phyloP scores from a whole-genome alignment of 2,797 vertebrate species.

The Chloroceryle inda region DNA sequence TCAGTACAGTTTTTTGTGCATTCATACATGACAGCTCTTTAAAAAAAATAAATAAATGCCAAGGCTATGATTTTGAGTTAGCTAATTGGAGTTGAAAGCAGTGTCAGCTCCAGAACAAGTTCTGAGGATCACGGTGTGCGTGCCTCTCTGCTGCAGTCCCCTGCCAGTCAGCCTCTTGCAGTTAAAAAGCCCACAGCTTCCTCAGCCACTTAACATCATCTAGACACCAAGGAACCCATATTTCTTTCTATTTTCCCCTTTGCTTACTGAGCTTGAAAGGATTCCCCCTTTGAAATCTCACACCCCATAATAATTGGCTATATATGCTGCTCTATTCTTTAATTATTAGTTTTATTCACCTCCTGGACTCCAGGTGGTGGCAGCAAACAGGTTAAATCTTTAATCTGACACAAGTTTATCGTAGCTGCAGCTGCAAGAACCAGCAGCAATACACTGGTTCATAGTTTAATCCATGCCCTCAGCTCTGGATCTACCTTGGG shows the following conservation, averaged over 20 bases:
- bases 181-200: neutral
- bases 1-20: neutral
- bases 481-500: neutral
- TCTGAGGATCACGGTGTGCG: rapidly evolving
- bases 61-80: neutral
- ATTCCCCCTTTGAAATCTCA: neutral
- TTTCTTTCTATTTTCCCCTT: neutral
- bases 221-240: neutral
- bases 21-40: neutral
- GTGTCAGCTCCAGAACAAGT: neutral
- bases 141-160: neutral
- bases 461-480: neutral
- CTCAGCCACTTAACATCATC: neutral
- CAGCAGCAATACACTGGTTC: neutral
- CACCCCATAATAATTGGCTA: rapidly evolving
- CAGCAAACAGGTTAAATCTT: neutral
- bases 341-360: neutral
- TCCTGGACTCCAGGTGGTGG: neutral
- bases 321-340: neutral
- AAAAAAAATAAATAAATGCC: neutral
- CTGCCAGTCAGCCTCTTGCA: neutral
- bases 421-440: neutral
- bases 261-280: neutral
- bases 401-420: neutral
- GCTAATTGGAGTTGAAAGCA: slow-evolving; percentile 3